Percentiles rank a stretch among this genome's conserved stretches.
These are phyloP conservation scores for Stomatorhinus walkeri DNA, from an alignment of 2,797 vertebrate genomes.

Conservation along the genomic window DNA sequence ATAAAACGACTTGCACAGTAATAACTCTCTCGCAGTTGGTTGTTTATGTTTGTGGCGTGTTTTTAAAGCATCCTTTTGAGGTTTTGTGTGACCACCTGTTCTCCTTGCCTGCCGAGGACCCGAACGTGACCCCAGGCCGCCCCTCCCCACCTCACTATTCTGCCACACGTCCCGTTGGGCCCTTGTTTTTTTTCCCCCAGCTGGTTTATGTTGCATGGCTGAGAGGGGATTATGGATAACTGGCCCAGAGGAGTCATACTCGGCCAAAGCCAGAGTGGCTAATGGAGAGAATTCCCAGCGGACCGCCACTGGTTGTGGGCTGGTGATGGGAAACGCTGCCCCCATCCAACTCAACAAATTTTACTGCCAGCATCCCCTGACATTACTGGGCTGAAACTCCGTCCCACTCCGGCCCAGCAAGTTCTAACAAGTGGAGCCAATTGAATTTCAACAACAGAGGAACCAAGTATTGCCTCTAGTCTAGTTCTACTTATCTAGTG, in stretches of 20 bases:
- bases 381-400: not conserved
- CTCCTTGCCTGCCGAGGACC: slow-evolving; percentile 5
- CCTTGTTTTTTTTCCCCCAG: not conserved
- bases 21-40: slow-evolving; percentile 13
- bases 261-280: not conserved
- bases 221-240: slow-evolving; percentile 9
- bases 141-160: not conserved
- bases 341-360: not conserved
- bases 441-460: not conserved
- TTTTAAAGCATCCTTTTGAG: slow-evolving; percentile 5
- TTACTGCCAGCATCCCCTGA: not conserved
- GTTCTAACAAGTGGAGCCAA: not conserved
- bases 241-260: not conserved
- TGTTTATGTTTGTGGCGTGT: slow-evolving; percentile 10
- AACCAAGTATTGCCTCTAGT: not conserved
- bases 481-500: not conserved
- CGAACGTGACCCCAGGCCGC: not conserved
- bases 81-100: slow-evolving; percentile 18
- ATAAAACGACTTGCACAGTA: not conserved
- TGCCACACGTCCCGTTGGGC: not conserved
- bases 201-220: not conserved
- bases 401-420: not conserved
- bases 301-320: not conserved
- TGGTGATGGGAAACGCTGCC: not conserved
- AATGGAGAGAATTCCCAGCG: not conserved